Percentiles rank a stretch among this genome's conserved stretches.
These are phyloP conservation scores for Dascillus cervinus DNA, from an alignment of 2,888 invertebrate species.

Conservation along the genomic window DNA sequence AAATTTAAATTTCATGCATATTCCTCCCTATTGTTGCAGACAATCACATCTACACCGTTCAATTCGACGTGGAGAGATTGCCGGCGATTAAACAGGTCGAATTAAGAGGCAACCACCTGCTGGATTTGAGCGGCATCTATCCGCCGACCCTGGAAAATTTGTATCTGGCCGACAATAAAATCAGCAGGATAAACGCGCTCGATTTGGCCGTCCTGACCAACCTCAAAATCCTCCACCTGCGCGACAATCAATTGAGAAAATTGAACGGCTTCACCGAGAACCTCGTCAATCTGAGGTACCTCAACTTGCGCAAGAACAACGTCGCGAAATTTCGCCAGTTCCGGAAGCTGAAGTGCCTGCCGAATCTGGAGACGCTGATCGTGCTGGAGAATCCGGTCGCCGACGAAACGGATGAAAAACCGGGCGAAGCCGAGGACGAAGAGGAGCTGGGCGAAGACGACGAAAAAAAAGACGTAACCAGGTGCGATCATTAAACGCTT, in stretches of 20 bases:
- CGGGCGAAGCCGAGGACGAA: conserved; percentile 12
- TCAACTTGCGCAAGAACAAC: conserved; percentile 52
- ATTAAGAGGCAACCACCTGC: conserved; percentile 46
- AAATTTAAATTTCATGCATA: too few species aligned
- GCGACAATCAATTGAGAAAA: conserved; percentile 55
- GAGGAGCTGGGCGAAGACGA: conserved; percentile 20
- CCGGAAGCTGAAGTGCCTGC: conserved; percentile 46
- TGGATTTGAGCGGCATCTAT: conserved; percentile 42
- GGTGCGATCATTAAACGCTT: conserved; percentile 10
- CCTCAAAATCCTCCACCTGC: conserved; percentile 63
- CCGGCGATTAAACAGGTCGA: conserved; percentile 47
- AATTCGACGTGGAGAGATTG: conserved; percentile 30
- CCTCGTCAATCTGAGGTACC: conserved; percentile 44
- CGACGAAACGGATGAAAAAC: conserved; percentile 11
- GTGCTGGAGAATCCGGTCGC: conserved; percentile 48
- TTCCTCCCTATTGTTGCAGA: conserved; percentile 19
- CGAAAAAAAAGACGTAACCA: conserved; percentile 17
- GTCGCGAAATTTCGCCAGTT: conserved; percentile 47
- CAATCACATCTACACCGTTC: conserved; percentile 33
- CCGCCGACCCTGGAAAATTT: conserved; percentile 57
- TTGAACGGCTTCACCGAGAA: conserved; percentile 46
- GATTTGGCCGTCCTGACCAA: conserved; percentile 53
- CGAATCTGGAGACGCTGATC: conserved; percentile 45
- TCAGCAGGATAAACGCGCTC: conserved; percentile 54
- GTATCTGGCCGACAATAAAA: conserved; percentile 68